Base-by-base conservation (phyloP, 2,113 vertebrate species). In the Sarotherodon lohbergeri region DNA sequence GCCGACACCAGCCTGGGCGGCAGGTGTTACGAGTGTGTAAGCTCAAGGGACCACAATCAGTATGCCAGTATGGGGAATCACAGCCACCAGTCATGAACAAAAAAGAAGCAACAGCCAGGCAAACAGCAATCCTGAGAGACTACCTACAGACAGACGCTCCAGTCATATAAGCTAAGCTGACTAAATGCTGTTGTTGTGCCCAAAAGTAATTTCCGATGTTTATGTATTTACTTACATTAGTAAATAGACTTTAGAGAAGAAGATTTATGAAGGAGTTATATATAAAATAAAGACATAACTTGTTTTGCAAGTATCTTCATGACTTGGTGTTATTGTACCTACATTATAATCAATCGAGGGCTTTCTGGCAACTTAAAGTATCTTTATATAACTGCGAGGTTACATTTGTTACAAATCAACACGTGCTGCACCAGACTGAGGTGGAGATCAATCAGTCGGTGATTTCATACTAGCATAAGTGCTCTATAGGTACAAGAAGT, bases 11-110 rank as follows among this genome's bases (percentile, higher is more conserved):
- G 56, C 7, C 56, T 59, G 56, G 13, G 13, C 7, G 1, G 56
- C 56, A 32, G 56, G 27, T 9, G 14, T 17, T 29, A 2, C 9
- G 3, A 59, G 7, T 0, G 56, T 17, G 56, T 59, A 32, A 59
- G 57, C 27, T 59, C 0, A 0, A 5, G 57, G 57, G 8, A 61
- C 57, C 57, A 32, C 57, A 61, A 32, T 61, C 57, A 0, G 0
- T 61, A 17, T 32, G 57, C 27, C 57, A 32, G 27, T 59, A 59
- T 59, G 57, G 57, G 27, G 27, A 59, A 17, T 59, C 57, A 59
- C 57, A 32, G 57, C 27, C 27, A 5, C 57, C 14, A 59, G 57
- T 59, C 57, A 59, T 32, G 57, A 59, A 16, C 4, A 59, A 32
- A 0, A 59, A 27, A 27, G 27, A 59, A 32, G 57, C 57, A 32